phyloP scores from a whole-genome alignment of 2,888 invertebrate species.

The Micoletzkya japonica region DNA sequence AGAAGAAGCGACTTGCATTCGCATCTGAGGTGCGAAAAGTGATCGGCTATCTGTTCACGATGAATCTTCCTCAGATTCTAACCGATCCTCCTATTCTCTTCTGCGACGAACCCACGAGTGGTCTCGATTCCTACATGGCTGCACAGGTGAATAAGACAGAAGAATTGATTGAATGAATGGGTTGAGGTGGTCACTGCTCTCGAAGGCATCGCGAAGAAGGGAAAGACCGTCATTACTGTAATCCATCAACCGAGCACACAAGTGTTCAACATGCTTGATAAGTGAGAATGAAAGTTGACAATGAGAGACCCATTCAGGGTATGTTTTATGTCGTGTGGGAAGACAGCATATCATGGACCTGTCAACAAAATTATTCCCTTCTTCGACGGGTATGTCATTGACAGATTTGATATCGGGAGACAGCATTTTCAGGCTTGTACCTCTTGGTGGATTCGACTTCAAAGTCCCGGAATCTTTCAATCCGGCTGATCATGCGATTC shows the following conservation, averaged over 20 bases:
- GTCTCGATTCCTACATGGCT: constrained; percentile 45
- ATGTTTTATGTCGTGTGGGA: constrained; percentile 55
- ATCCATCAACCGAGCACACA: constrained; percentile 94
- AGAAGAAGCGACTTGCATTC: constrained; percentile 86
- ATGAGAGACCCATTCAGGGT: constrained; percentile 35
- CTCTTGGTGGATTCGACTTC: constrained; percentile 32
- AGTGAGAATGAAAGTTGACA: constrained; percentile 47
- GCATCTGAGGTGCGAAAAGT: constrained; percentile 77
- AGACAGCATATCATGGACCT: constrained; percentile 50
- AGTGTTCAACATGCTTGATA: constrained; percentile 83
- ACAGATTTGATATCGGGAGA: not conserved
- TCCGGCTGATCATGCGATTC: constrained; percentile 64
- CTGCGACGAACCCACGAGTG: constrained; percentile 55
- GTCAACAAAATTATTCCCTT: constrained; percentile 43
- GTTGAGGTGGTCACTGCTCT: constrained; percentile 58
- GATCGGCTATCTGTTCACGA: not conserved
- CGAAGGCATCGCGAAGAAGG: constrained; percentile 68
- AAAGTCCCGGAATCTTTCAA: constrained; percentile 52
- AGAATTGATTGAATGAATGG: not conserved
- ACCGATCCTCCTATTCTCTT: constrained; percentile 54
- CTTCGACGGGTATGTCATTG: constrained; percentile 36
- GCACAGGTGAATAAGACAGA: constrained; percentile 7
- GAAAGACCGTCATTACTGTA: constrained; percentile 87
- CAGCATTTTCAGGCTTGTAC: constrained; percentile 17
- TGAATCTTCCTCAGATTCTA: constrained; percentile 36